Percentiles rank a stretch among this genome's conserved stretches.
These are phyloP conservation scores for Oeneis ivallda DNA, from an alignment of 2,888 invertebrate genomes.

Conservation along the genomic window DNA sequence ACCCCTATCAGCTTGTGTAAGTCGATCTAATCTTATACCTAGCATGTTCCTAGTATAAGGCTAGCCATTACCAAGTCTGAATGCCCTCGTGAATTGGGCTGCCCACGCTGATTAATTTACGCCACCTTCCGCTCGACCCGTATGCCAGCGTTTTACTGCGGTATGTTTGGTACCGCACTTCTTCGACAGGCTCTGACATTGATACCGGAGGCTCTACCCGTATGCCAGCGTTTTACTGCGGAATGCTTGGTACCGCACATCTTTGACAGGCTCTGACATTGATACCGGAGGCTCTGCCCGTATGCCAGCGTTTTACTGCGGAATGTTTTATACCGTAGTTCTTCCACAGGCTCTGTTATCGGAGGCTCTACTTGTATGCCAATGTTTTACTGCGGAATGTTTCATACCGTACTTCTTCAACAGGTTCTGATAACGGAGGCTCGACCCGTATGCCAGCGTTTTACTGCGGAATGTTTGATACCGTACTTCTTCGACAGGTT, in stretches of 20 bases:
- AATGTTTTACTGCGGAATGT: too few relatives aligned
- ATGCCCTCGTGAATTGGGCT: too few relatives aligned
- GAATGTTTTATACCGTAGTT: slow-evolving; percentile 92
- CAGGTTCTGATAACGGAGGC: slow-evolving; percentile 95
- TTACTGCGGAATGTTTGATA: slow-evolving; percentile 94
- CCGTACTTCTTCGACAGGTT: too few relatives aligned
- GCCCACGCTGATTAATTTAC: too few relatives aligned
- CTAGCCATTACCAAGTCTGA: too few relatives aligned
- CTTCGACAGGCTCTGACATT: too few relatives aligned
- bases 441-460: slow-evolving; percentile 95
- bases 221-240: too few relatives aligned
- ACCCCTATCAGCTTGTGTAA: slow-evolving; percentile 91
- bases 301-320: slow-evolving; percentile 95
- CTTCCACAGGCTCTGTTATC: too few relatives aligned
- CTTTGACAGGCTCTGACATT: too few relatives aligned
- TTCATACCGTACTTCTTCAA: not conserved
- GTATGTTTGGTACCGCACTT: slow-evolving; percentile 92
- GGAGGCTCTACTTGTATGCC: too few relatives aligned
- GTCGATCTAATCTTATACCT: slow-evolving; percentile 40
- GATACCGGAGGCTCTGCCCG: slow-evolving; percentile 97
- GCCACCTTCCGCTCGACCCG: slow-evolving; percentile 96
- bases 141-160: slow-evolving; percentile 95
- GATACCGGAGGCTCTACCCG: too few relatives aligned
- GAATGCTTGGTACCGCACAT: slow-evolving; percentile 92
- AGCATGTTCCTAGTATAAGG: too few relatives aligned